phyloP scores from a whole-genome alignment of 2,888 invertebrate species.

The Campaea margaritaria region DNA sequence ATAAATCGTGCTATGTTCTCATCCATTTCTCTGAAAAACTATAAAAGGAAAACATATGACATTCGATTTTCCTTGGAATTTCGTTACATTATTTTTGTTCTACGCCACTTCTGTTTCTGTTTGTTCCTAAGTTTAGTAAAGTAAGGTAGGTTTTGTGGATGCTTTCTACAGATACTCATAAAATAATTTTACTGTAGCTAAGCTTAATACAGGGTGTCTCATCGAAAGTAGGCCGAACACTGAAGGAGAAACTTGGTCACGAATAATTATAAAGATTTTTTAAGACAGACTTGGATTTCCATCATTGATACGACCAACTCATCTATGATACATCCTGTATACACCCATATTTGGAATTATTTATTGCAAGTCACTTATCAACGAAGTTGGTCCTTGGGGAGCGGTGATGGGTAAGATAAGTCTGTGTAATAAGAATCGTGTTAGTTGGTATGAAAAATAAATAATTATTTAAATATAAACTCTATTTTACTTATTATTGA shows the following conservation, averaged over 20 bases:
- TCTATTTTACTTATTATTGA: too few species aligned
- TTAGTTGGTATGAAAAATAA: conserved; percentile 2
- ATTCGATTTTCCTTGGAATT: too few species aligned
- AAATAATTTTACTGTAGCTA: conserved; percentile 28
- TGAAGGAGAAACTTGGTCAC: too few species aligned
- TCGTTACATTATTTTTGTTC: conserved; percentile 19
- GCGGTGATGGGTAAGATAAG: conserved; percentile 52
- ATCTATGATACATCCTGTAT: background rate
- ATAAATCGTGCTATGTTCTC: background rate
- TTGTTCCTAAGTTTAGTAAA: conserved; percentile 5
- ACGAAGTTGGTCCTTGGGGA: conserved; percentile 44
- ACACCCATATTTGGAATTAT: background rate
- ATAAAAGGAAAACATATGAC: too few species aligned
- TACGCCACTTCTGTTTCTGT: background rate
- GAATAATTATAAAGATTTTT: conserved; percentile 7
- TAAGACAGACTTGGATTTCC: too few species aligned
- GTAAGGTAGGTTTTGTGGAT: conserved; percentile 30
- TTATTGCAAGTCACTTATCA: conserved; percentile 35
- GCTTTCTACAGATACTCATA: conserved; percentile 66
- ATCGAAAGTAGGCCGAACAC: too few species aligned
- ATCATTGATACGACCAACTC: too few species aligned
- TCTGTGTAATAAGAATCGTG: conserved; percentile 15
- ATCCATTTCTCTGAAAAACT: too few species aligned
- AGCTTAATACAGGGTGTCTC: too few species aligned
- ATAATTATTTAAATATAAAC: conserved; percentile 13